Evolutionary conservation across 2,888 invertebrate species (phyloP).

Genomic region (Rotaria macrura): DNA sequence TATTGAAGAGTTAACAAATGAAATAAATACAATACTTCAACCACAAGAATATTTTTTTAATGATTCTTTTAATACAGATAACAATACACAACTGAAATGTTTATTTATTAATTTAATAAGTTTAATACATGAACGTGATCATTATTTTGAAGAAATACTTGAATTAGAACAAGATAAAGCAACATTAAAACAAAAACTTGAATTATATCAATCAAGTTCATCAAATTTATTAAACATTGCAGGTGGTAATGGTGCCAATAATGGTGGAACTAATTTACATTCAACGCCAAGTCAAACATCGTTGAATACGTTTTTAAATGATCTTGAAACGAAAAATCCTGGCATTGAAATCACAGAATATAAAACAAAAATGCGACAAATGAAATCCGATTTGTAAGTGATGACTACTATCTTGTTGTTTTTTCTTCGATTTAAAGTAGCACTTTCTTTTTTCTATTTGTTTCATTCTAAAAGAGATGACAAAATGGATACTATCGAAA

Average conservation of each 20-base stretch:
- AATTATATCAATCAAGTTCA: slow-evolving; percentile 6
- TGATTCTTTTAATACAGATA: background rate
- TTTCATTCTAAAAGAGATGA: no score
- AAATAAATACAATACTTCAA: background rate
- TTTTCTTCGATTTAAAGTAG: background rate
- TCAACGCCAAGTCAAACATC: slow-evolving; percentile 12
- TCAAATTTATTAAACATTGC: background rate
- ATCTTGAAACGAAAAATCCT: slow-evolving; percentile 23
- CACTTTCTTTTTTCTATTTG: no score
- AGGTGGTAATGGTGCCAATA: background rate
- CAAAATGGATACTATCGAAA: slow-evolving; percentile 31
- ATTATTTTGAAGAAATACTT: slow-evolving; percentile 27
- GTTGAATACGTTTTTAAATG: background rate
- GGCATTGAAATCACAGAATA: background rate
- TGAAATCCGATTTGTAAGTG: background rate
- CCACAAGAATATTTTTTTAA: background rate
- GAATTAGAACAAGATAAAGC: slow-evolving; percentile 33
- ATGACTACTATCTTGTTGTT: background rate
- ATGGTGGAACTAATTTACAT: background rate
- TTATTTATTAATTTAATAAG: slow-evolving; percentile 17
- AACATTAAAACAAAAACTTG: slow-evolving; percentile 23
- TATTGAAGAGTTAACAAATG: background rate
- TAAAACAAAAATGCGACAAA: background rate
- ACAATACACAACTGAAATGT: background rate
- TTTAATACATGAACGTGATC: slow-evolving; percentile 29